phyloP scores from a whole-genome alignment of 2,888 invertebrate species.

The Cerceris ruficornis region DNA sequence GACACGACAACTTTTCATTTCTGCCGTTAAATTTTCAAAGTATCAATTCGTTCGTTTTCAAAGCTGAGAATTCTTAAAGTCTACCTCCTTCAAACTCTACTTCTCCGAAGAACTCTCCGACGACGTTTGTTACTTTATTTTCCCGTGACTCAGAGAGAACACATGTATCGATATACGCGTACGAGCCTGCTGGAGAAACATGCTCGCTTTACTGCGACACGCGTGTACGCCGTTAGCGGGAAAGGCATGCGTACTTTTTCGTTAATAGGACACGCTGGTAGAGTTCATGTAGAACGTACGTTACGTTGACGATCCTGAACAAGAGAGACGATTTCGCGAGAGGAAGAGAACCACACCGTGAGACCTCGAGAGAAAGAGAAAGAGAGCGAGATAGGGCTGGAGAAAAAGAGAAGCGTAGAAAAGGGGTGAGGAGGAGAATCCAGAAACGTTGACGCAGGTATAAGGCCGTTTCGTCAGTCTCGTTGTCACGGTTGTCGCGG shows the following conservation, averaged over 20 bases:
- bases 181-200: background rate
- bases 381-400: slow-evolving; percentile 29
- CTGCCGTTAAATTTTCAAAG: background rate
- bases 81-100: background rate
- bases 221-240: slow-evolving; percentile 47
- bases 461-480: slow-evolving; percentile 80
- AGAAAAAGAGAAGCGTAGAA: slow-evolving; percentile 23
- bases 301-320: slow-evolving; percentile 60
- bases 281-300: slow-evolving; percentile 47
- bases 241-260: slow-evolving; percentile 33
- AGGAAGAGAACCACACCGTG: slow-evolving; percentile 17
- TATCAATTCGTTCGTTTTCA: background rate
- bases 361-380: slow-evolving; percentile 47
- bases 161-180: slow-evolving; percentile 51
- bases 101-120: background rate
- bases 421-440: slow-evolving; percentile 50
- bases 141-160: slow-evolving; percentile 8
- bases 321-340: slow-evolving; percentile 61
- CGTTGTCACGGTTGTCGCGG: slow-evolving; percentile 77
- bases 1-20: background rate
- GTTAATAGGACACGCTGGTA: slow-evolving; percentile 14
- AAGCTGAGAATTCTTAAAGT: background rate
- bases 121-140: background rate
- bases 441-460: slow-evolving; percentile 69
- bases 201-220: slow-evolving; percentile 42